Conservation (phyloP, 2,888 invertebrate genomes). For the Erpobdella octoculata region DNA sequence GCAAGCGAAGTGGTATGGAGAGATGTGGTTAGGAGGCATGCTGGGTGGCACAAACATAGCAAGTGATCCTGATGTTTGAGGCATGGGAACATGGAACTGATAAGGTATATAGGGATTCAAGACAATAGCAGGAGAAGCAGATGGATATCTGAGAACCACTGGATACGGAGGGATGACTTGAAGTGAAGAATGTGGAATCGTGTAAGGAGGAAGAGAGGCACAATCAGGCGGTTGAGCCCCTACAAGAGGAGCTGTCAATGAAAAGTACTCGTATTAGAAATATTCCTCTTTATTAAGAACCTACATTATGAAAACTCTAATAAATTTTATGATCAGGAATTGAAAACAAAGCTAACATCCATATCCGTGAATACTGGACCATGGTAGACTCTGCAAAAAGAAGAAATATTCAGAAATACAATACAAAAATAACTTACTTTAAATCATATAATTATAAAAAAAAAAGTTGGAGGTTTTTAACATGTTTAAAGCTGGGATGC, state of each 20-base stretch:
- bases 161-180: not conserved
- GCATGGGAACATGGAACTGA: not conserved
- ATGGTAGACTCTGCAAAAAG: not conserved
- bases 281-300: not conserved
- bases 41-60: slow-evolving; percentile 1
- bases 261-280: not conserved
- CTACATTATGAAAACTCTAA: not conserved
- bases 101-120: not conserved
- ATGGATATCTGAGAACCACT: not conserved
- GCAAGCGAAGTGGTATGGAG: not conserved
- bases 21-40: not conserved
- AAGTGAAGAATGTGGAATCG: not conserved
- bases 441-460: not conserved
- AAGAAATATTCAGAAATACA: not conserved
- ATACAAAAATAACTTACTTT: not conserved
- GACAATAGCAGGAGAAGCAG: not conserved
- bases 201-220: not conserved
- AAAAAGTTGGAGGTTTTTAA: too few relatives aligned
- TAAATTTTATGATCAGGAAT: too few relatives aligned
- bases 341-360: not conserved
- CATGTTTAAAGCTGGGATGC: too few relatives aligned
- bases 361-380: not conserved
- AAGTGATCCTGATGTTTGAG: not conserved
- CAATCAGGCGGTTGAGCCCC: too few relatives aligned
- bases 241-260: not conserved